Evolutionary conservation across 30 jellyfish, hydroid and myxozoan genomes (phyloP).

Genomic region (Nemopilema nomurai): DNA sequence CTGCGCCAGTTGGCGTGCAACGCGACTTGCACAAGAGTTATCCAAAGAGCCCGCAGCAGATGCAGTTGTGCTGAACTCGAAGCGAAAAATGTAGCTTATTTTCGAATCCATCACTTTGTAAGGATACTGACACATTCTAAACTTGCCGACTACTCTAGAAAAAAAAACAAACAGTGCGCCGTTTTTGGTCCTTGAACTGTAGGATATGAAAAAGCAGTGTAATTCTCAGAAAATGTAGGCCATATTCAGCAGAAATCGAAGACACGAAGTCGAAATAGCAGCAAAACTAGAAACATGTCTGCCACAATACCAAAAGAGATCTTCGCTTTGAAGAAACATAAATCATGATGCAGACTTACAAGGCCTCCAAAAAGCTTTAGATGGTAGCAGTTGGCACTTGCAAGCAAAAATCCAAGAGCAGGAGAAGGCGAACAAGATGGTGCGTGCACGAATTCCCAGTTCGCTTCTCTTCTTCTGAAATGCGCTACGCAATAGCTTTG

Average conservation of each 20-base stretch:
- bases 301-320: not conserved
- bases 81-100: slow-evolving; percentile 27
- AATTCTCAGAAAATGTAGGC: slow-evolving; percentile 5
- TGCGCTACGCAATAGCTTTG: slow-evolving; percentile 75
- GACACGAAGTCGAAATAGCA: slow-evolving; percentile 1
- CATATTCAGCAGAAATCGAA: slow-evolving; percentile 1
- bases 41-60: slow-evolving; percentile 23
- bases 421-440: slow-evolving; percentile 41
- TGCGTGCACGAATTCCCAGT: slow-evolving; percentile 31
- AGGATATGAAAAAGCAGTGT: not conserved
- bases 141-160: not conserved
- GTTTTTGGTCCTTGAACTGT: not conserved
- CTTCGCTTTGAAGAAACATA: not conserved
- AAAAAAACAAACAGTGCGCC: not conserved
- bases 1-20: slow-evolving; percentile 57
- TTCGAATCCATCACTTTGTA: slow-evolving; percentile 23
- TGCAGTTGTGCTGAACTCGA: slow-evolving; percentile 23
- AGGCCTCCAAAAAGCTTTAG: not conserved
- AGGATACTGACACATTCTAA: slow-evolving; percentile 35
- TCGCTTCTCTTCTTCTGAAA: slow-evolving; percentile 60
- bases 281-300: not conserved
- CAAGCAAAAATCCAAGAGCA: not conserved
- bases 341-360: not conserved
- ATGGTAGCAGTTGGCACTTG: not conserved
- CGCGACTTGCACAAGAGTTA: slow-evolving; percentile 29